Evolutionary conservation across 2,888 invertebrate species (phyloP).

Genomic region (Drosophila vallismaia): DNA sequence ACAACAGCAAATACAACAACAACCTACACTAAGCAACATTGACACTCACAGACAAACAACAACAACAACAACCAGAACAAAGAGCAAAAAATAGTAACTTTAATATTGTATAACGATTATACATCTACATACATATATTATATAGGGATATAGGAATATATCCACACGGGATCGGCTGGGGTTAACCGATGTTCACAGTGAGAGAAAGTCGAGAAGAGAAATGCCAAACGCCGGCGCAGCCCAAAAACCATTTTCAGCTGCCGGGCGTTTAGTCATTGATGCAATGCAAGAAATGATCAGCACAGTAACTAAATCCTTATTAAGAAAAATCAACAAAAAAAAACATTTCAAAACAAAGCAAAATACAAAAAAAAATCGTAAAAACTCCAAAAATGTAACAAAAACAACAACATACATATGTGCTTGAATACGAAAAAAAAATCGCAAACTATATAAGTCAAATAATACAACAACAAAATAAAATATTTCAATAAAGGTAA

Average conservation of each 20-base stretch:
- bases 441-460: slow-evolving; percentile 78
- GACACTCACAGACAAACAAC: slow-evolving; percentile 53
- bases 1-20: slow-evolving; percentile 45
- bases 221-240: slow-evolving; percentile 41
- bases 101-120: slow-evolving; percentile 66
- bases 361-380: slow-evolving; percentile 54
- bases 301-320: slow-evolving; percentile 78
- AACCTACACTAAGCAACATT: slow-evolving; percentile 43
- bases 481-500: slow-evolving; percentile 77
- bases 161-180: slow-evolving; percentile 32
- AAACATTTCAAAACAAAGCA: slow-evolving; percentile 65
- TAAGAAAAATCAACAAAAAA: slow-evolving; percentile 53
- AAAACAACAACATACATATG: slow-evolving; percentile 69
- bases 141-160: slow-evolving; percentile 34
- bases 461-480: slow-evolving; percentile 62
- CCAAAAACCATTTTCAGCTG: slow-evolving; percentile 33
- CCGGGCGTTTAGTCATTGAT: slow-evolving; percentile 57
- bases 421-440: slow-evolving; percentile 76
- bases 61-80: slow-evolving; percentile 56
- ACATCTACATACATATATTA: slow-evolving; percentile 51
- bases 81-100: slow-evolving; percentile 65
- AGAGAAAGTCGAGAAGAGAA: slow-evolving; percentile 7
- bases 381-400: slow-evolving; percentile 54
- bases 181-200: slow-evolving; percentile 27
- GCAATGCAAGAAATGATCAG: slow-evolving; percentile 72